Base-by-base conservation (phyloP, 2,113 vertebrate genomes). In the Ictidomys tridecemlineatus region DNA sequence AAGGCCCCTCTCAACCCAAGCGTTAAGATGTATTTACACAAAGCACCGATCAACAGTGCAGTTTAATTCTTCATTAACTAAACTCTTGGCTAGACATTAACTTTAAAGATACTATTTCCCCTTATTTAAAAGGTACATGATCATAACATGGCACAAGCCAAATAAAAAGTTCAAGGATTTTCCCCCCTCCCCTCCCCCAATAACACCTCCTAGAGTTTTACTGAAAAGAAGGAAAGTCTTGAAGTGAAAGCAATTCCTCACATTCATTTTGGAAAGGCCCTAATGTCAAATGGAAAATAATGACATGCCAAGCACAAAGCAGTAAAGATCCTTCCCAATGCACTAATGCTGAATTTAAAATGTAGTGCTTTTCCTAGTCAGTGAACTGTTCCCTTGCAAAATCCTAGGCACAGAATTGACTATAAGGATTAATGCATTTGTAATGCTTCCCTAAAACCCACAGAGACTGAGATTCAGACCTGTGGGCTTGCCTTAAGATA, bases 181-280 rank as follows among this genome's bases (percentile, higher is more conserved):
- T 73, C 85, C 58, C 69, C 87, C 80, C 70, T 74, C 37, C 97
- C 96, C 77, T 77, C 86, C 95, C 92, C 97, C 78, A 61, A 80
- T 91, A 97, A 42, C 96, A 98, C 93, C 97, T 98, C 87, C 96
- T 96, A 97, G 94, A 72, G 77, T 97, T 98, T 98, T 98, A 94
- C 97, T 98, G 98, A 97, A 98, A 98, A 98, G 99, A 99, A 99
- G 99, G 98, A 99, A 98, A 99, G 99, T 99, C 99, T 98, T 98
- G 99, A 99, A 99, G 98, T 99, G 99, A 99, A 99, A 99, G 99
- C 99, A 99, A 99, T 99, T 99, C 99, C 98, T 99, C 99, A 99
- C 99, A 99, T 99, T 99, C 99, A 99, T 99, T 99, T 98, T 99
- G 99, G 99, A 99, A 99, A 99, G 99, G 99, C 99, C 99, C 99